These are phyloP conservation scores for Phanerotoma sp. DNA, from an alignment of 2,888 invertebrate species.

Conservation along the genomic window DNA sequence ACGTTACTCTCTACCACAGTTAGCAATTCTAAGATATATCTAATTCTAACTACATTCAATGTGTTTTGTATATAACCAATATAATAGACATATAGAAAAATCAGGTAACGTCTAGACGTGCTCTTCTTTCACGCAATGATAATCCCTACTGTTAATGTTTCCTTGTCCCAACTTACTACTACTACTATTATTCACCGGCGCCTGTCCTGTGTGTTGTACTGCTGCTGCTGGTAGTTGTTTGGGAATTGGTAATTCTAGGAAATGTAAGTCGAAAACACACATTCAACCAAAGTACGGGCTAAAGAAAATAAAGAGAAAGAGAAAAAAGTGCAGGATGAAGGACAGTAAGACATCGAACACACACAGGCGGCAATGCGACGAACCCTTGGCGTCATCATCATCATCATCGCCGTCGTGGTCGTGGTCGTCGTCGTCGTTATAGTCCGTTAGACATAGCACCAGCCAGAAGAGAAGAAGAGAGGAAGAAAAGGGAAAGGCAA, in stretches of 20 bases:
- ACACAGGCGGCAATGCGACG: neutral
- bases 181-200: neutral
- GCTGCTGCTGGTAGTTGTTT: neutral
- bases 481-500: slow-evolving; percentile 26
- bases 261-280: neutral
- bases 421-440: neutral
- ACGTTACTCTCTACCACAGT: slow-evolving; percentile 8
- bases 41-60: too few species aligned
- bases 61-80: neutral
- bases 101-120: slow-evolving; percentile 1
- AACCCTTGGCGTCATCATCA: neutral
- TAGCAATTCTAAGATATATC: neutral
- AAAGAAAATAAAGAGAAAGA: neutral
- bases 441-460: neutral
- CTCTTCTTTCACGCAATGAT: neutral
- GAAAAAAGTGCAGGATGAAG: neutral
- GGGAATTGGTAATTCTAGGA: neutral
- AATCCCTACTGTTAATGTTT: slow-evolving; percentile 1
- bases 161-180: neutral
- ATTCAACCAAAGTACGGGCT: too few species aligned
- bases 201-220: neutral
- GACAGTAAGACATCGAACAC: slow-evolving; percentile 1
- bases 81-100: neutral
- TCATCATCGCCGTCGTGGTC: neutral
- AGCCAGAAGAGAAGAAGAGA: too few species aligned